Conservation (phyloP, 2,113 vertebrate genomes). For the Fregata magnificens region DNA sequence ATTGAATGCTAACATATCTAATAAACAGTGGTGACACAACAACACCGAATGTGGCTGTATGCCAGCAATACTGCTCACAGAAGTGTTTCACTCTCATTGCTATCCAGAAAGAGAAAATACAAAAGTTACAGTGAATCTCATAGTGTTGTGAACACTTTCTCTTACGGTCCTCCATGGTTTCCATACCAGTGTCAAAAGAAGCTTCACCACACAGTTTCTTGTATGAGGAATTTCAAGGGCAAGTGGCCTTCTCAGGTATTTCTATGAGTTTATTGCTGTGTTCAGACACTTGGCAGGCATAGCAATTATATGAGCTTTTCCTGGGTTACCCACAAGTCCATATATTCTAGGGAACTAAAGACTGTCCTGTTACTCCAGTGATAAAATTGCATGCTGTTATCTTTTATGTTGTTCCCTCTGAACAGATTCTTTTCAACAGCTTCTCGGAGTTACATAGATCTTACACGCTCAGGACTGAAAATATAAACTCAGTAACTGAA, state of each 20-base stretch:
- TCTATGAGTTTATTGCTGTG: not conserved
- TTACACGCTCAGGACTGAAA: not conserved
- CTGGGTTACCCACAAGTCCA: not conserved
- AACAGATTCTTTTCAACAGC: not conserved
- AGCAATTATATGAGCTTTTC: not conserved
- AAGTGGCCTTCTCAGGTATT: not conserved
- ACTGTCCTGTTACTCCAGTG: not conserved
- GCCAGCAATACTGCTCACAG: not conserved
- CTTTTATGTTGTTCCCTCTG: not conserved
- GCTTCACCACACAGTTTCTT: not conserved
- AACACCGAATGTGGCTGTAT: not conserved
- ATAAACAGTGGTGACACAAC: not conserved
- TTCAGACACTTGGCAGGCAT: not conserved
- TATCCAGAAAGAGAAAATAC: not conserved
- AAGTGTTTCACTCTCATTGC: not conserved
- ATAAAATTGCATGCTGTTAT: not conserved
- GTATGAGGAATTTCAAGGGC: not conserved
- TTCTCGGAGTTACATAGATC: not conserved
- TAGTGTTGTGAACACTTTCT: not conserved
- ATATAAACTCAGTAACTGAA: not conserved
- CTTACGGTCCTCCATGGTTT: not conserved
- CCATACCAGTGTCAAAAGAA: not conserved
- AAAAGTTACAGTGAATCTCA: not conserved
- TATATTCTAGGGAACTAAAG: not conserved
- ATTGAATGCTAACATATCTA: not conserved